These are phyloP conservation scores for Caenorhabditis sp. DNA, from an alignment of 2,888 invertebrate species.

Conservation along the genomic window DNA sequence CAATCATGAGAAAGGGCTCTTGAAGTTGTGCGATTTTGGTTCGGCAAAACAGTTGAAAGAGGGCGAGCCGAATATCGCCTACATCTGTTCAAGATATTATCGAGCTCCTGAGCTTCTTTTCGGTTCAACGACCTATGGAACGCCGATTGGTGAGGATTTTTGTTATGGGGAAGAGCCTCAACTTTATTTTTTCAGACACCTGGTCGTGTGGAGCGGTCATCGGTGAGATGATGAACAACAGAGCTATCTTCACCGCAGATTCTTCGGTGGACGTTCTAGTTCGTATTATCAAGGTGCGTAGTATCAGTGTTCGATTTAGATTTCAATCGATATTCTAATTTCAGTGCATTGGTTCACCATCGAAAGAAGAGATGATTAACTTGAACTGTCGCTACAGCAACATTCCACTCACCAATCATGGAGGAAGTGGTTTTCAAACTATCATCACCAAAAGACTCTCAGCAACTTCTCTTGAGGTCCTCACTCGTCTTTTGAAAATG, in stretches of 20 bases:
- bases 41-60: constrained; percentile 51
- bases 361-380: constrained; percentile 33
- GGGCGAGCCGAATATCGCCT: constrained; percentile 44
- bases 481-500: constrained; percentile 26
- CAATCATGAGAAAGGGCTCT: constrained; percentile 48
- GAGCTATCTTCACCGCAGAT: constrained; percentile 34
- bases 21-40: constrained; percentile 64
- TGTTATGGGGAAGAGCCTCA: too few species aligned
- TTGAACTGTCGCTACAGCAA: constrained; percentile 22
- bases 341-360: constrained; percentile 39
- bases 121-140: constrained; percentile 41
- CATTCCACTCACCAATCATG: constrained; percentile 26
- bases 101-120: constrained; percentile 61
- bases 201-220: constrained; percentile 55
- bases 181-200: constrained; percentile 36
- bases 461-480: constrained; percentile 13
- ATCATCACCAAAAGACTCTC: constrained; percentile 17
- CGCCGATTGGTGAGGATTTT: constrained; percentile 14
- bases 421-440: constrained; percentile 34
- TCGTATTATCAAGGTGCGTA: constrained; percentile 20
- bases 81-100: constrained; percentile 55
- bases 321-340: constrained; percentile 4
- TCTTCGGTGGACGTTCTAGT: constrained; percentile 26
- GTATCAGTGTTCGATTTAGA: not conserved
- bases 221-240: constrained; percentile 41